Conservation (phyloP, 35 echinoderm and acorn worm species). For the Anneissia japonica region DNA sequence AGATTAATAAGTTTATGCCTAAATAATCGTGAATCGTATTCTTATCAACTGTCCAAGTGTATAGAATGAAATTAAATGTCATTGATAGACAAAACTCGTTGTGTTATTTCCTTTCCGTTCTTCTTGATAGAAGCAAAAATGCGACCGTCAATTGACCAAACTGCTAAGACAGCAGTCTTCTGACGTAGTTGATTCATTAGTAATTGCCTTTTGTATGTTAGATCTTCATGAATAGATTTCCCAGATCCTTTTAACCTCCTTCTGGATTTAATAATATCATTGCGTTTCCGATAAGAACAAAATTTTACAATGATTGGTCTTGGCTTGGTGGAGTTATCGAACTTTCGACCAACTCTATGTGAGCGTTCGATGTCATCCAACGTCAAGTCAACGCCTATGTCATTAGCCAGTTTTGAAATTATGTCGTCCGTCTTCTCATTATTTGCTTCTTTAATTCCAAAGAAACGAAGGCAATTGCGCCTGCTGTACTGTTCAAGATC, state of each 20-base stretch:
- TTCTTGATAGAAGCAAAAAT: too few relatives aligned
- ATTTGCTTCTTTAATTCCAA: neutral
- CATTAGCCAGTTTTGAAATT: neutral
- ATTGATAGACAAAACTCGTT: too few relatives aligned
- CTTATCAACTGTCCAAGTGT: too few relatives aligned
- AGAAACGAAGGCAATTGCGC: neutral
- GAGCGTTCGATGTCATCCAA: neutral
- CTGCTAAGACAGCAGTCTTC: too few relatives aligned
- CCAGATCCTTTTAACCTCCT: neutral
- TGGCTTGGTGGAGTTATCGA: neutral
- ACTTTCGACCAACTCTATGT: neutral
- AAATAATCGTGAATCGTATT: too few relatives aligned
- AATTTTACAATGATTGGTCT: slow-evolving; percentile 7
- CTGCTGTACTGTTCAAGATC: too few relatives aligned
- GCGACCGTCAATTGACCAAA: too few relatives aligned
- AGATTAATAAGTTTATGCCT: too few relatives aligned
- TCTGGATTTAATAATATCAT: neutral
- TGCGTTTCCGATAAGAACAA: neutral
- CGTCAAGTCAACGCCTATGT: neutral
- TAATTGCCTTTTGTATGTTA: too few relatives aligned
- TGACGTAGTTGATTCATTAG: too few relatives aligned
- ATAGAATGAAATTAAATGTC: too few relatives aligned
- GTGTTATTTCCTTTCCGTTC: too few relatives aligned
- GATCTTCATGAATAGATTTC: neutral
- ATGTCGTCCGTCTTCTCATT: neutral